Percentiles rank a stretch among this genome's conserved stretches.
phyloP scores from a whole-genome alignment of 2,888 invertebrate species.

The Anoplius nigerrimus region DNA sequence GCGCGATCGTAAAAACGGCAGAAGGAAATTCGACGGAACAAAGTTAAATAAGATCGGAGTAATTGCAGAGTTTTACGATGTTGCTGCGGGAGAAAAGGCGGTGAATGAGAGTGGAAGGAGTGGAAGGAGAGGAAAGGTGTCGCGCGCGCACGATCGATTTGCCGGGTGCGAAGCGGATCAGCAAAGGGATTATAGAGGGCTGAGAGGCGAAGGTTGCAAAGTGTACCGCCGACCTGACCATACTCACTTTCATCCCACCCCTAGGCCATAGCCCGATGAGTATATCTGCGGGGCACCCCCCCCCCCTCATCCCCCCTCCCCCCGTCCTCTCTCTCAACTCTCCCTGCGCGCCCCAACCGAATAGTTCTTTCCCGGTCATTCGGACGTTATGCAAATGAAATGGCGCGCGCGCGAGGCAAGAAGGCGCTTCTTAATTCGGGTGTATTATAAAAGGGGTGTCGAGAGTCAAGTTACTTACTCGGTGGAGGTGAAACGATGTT shows the following conservation, averaged over 20 bases:
- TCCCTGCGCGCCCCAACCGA: background rate
- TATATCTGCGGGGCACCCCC: too few species aligned
- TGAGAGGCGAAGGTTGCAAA: too few species aligned
- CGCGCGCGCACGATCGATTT: too few species aligned
- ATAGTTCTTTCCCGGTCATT: slow-evolving; percentile 61
- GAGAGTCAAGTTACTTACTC: slow-evolving; percentile 46
- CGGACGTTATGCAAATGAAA: slow-evolving; percentile 65
- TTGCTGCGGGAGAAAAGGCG: slow-evolving; percentile 18
- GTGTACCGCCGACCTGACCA: too few species aligned
- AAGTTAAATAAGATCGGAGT: slow-evolving; percentile 72
- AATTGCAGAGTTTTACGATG: slow-evolving; percentile 46
- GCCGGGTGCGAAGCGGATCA: too few species aligned
- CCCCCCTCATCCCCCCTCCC: background rate
- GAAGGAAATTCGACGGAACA: slow-evolving; percentile 60
- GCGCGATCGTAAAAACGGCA: slow-evolving; percentile 70
- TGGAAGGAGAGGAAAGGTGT: slow-evolving; percentile 6
- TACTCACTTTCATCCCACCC: too few species aligned
- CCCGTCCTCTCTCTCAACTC: background rate
- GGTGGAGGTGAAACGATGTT: too few species aligned
- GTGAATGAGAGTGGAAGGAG: slow-evolving; percentile 3
- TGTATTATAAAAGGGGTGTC: too few species aligned
- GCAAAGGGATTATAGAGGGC: too few species aligned
- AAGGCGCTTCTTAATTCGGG: slow-evolving; percentile 43
- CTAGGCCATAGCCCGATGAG: too few species aligned
- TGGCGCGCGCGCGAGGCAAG: slow-evolving; percentile 35